Percentiles rank a stretch among this genome's conserved stretches.
Evolutionary conservation across 2,888 invertebrate species (phyloP).

Genomic region (Hemistola chrysoprasaria): DNA sequence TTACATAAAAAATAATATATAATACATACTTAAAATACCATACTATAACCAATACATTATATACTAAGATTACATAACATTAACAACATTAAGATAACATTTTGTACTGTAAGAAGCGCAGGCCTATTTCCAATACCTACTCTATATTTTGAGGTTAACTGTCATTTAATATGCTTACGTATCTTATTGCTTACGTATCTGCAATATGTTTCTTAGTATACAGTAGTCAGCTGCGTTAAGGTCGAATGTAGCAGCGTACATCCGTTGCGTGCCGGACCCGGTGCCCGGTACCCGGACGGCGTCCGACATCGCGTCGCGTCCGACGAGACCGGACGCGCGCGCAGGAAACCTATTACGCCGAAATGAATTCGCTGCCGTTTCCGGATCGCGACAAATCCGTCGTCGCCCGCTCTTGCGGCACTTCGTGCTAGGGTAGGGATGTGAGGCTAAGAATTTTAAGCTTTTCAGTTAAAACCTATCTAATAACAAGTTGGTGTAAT

Average conservation of each 20-base stretch:
- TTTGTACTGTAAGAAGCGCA: too few species aligned
- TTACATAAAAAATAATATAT: too few species aligned
- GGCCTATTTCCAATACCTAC: too few species aligned
- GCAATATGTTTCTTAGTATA: constrained; percentile 4
- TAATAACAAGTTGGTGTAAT: too few species aligned
- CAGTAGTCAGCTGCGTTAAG: neutral
- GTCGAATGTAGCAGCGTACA: constrained; percentile 30
- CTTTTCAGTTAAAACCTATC: too few species aligned
- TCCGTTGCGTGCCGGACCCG: constrained; percentile 68
- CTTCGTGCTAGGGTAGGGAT: constrained; percentile 55
- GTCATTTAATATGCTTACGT: too few species aligned
- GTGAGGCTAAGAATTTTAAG: constrained; percentile 6
- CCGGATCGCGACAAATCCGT: constrained; percentile 74
- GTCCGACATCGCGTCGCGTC: constrained; percentile 40
- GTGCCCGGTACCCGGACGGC: constrained; percentile 14
- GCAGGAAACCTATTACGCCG: constrained; percentile 81
- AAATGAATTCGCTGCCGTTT: constrained; percentile 79
- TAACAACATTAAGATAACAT: too few species aligned
- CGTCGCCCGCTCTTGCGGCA: constrained; percentile 61
- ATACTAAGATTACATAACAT: too few species aligned
- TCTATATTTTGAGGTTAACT: too few species aligned
- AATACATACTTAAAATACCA: too few species aligned
- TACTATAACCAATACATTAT: too few species aligned
- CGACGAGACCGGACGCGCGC: constrained; percentile 68
- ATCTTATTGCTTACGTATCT: too few species aligned